A percentile compares a stretch with the other conserved stretches of the same genome.
phyloP scores from a whole-genome alignment of 2,888 invertebrate genomes.

The Dolomedes plantarius region DNA sequence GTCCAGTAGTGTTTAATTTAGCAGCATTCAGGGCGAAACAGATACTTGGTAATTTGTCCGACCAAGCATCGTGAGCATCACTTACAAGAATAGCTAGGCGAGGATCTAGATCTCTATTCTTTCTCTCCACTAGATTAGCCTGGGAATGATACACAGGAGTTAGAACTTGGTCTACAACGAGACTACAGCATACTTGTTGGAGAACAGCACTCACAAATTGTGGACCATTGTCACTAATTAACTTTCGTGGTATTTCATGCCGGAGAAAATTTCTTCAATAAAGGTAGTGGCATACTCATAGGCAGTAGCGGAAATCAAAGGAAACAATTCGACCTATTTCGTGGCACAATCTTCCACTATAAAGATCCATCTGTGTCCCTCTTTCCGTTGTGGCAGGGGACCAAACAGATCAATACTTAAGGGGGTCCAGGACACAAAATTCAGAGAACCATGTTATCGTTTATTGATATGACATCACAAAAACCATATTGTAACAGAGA shows the following conservation, averaged over 20 bases:
- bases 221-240: conserved; percentile 30
- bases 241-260: conserved; percentile 22
- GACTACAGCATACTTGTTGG: not conserved
- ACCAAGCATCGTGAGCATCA: conserved; percentile 15
- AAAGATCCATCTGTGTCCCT: not conserved
- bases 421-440: no score
- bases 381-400: not conserved
- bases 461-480: no score
- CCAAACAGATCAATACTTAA: not conserved
- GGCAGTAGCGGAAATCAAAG: not conserved
- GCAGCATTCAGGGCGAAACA: conserved; percentile 27
- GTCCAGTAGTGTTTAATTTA: not conserved
- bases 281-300: conserved; percentile 7
- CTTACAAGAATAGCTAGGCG: conserved; percentile 26
- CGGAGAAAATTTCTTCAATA: conserved; percentile 24
- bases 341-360: not conserved
- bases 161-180: not conserved
- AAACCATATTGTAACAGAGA: no score
- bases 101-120: conserved; percentile 27
- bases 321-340: conserved; percentile 23
- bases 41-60: conserved; percentile 10
- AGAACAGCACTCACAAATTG: not conserved
- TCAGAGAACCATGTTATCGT: no score
- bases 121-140: conserved; percentile 43
- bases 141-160: conserved; percentile 33